Conservation (phyloP, 2,797 vertebrate species). For the Mormyrops attenuatus region DNA sequence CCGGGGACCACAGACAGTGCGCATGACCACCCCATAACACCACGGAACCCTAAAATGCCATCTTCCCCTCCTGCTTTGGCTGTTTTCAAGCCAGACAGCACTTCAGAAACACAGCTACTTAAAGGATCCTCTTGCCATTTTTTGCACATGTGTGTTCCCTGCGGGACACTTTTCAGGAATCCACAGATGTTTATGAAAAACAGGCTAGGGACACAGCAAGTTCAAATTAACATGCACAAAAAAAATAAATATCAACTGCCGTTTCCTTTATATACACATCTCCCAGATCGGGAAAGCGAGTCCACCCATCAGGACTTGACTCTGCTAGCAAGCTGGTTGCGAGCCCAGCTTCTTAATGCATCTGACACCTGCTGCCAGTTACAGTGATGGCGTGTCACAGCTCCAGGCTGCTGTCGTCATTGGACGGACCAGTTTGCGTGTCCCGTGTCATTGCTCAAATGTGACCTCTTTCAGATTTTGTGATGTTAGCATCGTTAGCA, state of each 20-base stretch:
- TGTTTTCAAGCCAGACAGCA: neutral
- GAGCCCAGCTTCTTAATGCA: neutral
- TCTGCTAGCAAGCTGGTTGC: neutral
- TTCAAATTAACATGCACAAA: neutral
- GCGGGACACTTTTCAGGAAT: neutral
- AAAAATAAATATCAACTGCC: neutral
- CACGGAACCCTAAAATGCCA: neutral
- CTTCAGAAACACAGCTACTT: neutral
- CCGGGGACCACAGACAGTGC: neutral
- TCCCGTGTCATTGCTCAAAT: neutral
- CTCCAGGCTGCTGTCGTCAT: neutral
- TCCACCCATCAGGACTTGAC: neutral
- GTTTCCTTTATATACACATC: neutral
- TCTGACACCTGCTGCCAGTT: neutral
- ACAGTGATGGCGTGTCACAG: neutral
- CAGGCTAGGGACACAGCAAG: neutral
- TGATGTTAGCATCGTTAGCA: neutral
- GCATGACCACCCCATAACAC: neutral
- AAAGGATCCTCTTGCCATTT: neutral
- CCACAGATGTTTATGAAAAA: conserved; percentile 1
- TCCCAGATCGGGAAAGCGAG: neutral
- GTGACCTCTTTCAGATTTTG: neutral
- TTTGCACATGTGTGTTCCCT: neutral
- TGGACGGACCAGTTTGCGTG: neutral
- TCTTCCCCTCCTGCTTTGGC: neutral